phyloP scores from a whole-genome alignment of 2,113 vertebrate genomes.

The Actenoides lindsayi region DNA sequence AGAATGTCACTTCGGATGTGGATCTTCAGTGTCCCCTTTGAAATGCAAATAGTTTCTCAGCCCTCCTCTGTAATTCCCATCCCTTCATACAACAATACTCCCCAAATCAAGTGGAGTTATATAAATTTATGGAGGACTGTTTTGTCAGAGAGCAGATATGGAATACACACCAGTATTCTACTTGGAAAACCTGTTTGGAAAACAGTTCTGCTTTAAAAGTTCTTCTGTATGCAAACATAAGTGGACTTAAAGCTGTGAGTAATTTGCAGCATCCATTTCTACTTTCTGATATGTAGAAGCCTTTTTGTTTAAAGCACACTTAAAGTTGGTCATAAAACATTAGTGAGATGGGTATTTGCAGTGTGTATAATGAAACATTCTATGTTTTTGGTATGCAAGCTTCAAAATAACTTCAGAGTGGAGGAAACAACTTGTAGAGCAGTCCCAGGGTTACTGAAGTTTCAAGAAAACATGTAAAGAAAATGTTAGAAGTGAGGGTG shows the following conservation, averaged over 20 bases:
- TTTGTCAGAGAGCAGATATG: background rate
- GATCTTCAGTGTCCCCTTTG: background rate
- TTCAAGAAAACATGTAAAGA: background rate
- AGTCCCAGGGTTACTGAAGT: background rate
- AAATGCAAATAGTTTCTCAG: background rate
- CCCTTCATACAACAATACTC: background rate
- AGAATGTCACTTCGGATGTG: background rate
- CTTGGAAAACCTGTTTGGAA: background rate
- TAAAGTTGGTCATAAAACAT: background rate
- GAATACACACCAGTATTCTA: background rate
- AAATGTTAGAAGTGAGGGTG: background rate
- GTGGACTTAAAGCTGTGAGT: background rate
- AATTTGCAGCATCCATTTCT: background rate
- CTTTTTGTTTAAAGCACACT: rapidly evolving
- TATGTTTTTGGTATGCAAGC: rapidly evolving
- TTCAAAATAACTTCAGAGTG: background rate
- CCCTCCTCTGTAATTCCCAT: background rate
- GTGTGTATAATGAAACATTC: rapidly evolving
- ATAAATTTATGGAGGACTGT: background rate
- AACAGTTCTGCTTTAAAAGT: background rate
- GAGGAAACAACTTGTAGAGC: background rate
- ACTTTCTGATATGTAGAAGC: background rate
- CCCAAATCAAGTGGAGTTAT: rapidly evolving
- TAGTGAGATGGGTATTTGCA: background rate
- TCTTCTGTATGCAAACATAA: background rate